phyloP scores from a whole-genome alignment of 2,888 invertebrate species.

The Drosophila barbarae region DNA sequence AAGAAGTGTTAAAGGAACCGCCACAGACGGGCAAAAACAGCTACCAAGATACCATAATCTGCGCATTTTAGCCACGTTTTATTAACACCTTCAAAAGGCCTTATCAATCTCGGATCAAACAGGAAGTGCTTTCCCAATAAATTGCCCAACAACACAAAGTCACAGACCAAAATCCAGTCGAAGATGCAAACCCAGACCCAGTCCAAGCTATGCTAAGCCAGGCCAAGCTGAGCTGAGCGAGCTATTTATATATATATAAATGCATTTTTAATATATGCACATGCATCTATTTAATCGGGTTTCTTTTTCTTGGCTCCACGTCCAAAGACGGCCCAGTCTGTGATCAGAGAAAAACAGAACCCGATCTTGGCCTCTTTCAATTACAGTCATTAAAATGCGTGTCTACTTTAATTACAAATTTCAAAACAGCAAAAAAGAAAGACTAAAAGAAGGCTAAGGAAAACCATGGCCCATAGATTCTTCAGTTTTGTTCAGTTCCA shows the following conservation, averaged over 20 bases:
- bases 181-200: not conserved
- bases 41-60: not conserved
- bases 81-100: not conserved
- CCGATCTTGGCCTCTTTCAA: conserved; percentile 49
- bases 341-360: conserved; percentile 5
- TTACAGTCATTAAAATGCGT: conserved; percentile 56
- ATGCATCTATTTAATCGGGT: conserved; percentile 16
- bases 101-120: not conserved
- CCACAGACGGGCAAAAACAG: not conserved
- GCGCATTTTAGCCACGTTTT: not conserved
- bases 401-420: conserved; percentile 70
- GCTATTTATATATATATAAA: conserved; percentile 14
- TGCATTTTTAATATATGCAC: conserved; percentile 20
- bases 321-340: conserved; percentile 1
- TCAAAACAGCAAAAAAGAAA: conserved; percentile 39
- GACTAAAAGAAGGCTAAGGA: not conserved
- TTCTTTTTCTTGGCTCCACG: not conserved
- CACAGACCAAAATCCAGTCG: not conserved
- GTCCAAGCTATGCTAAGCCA: not conserved
- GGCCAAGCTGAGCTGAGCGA: not conserved
- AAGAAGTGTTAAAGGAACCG: conserved; percentile 8
- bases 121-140: conserved; percentile 1
- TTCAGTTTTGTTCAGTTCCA: not conserved
- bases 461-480: conserved; percentile 3
- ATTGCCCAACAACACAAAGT: not conserved